Percentiles rank a stretch among this genome's conserved stretches.
Conservation (phyloP, 2,888 invertebrate species). For the Elgonia sp. region DNA sequence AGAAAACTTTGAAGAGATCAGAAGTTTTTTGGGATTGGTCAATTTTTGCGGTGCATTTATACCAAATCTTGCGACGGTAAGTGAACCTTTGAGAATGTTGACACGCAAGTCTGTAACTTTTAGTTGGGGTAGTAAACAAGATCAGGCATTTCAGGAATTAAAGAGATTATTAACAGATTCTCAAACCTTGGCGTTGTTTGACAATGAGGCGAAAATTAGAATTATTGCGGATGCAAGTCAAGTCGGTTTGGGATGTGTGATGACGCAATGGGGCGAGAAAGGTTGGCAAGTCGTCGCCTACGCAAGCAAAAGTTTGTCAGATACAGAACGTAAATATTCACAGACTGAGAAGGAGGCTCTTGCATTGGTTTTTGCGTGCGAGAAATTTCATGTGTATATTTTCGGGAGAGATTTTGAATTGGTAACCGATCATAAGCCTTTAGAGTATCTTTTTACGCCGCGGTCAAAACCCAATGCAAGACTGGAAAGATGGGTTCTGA, state of each 20-base stretch:
- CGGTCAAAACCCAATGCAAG: constrained; percentile 82
- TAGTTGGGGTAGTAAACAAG: no score
- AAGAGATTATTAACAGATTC: no score
- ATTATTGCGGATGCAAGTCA: constrained; percentile 65
- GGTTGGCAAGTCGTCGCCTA: constrained; percentile 54
- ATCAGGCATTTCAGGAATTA: no score
- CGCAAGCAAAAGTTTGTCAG: constrained; percentile 75
- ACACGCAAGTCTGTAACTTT: no score
- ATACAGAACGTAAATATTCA: constrained; percentile 80
- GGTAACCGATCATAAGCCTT: constrained; percentile 83
- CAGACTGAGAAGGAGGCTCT: constrained; percentile 78
- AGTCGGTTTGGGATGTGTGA: constrained; percentile 64
- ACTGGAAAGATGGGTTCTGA: constrained; percentile 82
- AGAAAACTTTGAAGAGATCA: constrained; percentile 34
- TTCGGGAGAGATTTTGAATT: constrained; percentile 85
- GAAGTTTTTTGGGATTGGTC: constrained; percentile 59
- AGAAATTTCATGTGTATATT: constrained; percentile 85
- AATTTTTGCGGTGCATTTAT: constrained; percentile 80
- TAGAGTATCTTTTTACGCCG: constrained; percentile 83
- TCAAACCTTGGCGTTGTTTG: not conserved
- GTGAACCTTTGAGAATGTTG: no score
- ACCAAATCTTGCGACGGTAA: constrained; percentile 76
- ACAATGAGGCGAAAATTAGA: constrained; percentile 14
- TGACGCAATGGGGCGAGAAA: constrained; percentile 70
- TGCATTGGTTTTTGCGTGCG: constrained; percentile 81